These are phyloP conservation scores for Achatina immaculata DNA, from an alignment of 1,140 invertebrate genomes.

Conservation along the genomic window DNA sequence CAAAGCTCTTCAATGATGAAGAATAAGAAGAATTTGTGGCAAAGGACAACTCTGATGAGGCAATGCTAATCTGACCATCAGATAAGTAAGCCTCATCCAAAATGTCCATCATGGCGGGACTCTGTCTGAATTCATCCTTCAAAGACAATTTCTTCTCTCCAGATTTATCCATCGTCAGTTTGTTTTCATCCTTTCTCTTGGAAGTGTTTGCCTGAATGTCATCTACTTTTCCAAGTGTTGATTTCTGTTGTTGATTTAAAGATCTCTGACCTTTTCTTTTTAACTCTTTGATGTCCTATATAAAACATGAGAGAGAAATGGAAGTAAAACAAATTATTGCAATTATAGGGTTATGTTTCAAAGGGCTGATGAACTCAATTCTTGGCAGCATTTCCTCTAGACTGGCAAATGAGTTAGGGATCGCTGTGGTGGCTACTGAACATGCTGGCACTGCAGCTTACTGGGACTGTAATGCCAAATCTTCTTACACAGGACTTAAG, in stretches of 20 bases:
- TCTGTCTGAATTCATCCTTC: not conserved
- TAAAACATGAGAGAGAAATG: not conserved
- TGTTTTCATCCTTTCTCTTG: not conserved
- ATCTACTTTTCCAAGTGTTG: not conserved
- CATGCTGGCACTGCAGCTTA: too few species aligned
- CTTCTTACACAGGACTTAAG: too few species aligned
- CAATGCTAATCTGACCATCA: not conserved
- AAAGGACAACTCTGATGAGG: slow-evolving; percentile 5
- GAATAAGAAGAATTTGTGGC: slow-evolving; percentile 7
- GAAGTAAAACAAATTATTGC: too few species aligned
- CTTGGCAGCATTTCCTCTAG: too few species aligned
- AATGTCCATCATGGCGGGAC: not conserved
- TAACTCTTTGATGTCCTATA: not conserved
- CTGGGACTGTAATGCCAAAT: too few species aligned
- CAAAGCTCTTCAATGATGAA: not conserved
- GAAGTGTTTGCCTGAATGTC: not conserved
- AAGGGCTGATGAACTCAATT: too few species aligned
- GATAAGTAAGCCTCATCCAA: not conserved
- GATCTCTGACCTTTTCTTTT: not conserved
- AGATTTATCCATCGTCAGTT: not conserved
- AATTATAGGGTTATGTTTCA: too few species aligned
- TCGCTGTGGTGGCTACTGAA: too few species aligned
- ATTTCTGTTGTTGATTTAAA: not conserved
- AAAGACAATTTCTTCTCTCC: not conserved
- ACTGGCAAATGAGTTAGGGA: too few species aligned